Evolutionary conservation across 2,888 invertebrate genomes (phyloP).

Genomic region (Heliconius cydno): DNA sequence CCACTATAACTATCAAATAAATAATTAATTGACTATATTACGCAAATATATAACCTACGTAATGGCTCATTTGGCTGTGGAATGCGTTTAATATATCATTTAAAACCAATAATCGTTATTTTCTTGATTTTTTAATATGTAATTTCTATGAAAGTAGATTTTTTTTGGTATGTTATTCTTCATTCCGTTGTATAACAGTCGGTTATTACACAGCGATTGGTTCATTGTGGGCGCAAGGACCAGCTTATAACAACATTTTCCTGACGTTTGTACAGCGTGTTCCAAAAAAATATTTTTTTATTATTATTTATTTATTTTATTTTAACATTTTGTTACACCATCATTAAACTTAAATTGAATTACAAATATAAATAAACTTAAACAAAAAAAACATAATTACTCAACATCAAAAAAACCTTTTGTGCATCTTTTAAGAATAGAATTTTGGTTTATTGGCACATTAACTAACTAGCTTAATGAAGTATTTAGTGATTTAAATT

Average conservation of each 20-base stretch:
- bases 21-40: slow-evolving; percentile 12
- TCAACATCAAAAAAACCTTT: not conserved
- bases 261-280: slow-evolving; percentile 60
- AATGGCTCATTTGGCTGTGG: slow-evolving; percentile 30
- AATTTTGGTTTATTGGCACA: not conserved
- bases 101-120: slow-evolving; percentile 19
- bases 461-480: not conserved
- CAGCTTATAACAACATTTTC: slow-evolving; percentile 66
- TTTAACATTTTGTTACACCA: too few relatives aligned
- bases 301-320: not conserved
- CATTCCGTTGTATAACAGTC: slow-evolving; percentile 51
- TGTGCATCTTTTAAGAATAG: not conserved
- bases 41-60: slow-evolving; percentile 38
- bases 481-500: not conserved
- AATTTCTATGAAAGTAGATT: not conserved
- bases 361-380: too few relatives aligned
- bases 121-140: not conserved
- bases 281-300: slow-evolving; percentile 28
- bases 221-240: slow-evolving; percentile 51
- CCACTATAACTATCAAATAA: slow-evolving; percentile 47
- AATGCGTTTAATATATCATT: slow-evolving; percentile 23
- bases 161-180: not conserved
- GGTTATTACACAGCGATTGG: slow-evolving; percentile 57
- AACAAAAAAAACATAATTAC: not conserved
- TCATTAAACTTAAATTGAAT: too few relatives aligned